Conservation (phyloP, 2,797 vertebrate genomes). For the Steatocranus sp. region DNA sequence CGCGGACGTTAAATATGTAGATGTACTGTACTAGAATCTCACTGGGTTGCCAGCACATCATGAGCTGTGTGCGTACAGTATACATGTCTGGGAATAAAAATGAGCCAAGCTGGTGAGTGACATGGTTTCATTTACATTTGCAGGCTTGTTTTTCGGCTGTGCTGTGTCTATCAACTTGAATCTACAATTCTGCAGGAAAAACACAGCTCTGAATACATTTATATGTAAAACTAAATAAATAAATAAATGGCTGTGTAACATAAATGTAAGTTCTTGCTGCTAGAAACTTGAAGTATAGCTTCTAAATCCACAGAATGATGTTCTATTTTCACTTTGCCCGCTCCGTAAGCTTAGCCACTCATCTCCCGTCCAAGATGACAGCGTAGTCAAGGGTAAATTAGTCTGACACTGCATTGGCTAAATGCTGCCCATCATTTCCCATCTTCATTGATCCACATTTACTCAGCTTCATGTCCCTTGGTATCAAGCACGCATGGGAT, state of each 20-base stretch:
- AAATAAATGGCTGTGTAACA: not conserved
- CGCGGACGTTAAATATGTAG: constrained; percentile 19
- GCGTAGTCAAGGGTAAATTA: constrained; percentile 43
- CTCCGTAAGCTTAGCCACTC: constrained; percentile 37
- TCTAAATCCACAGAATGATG: constrained; percentile 39
- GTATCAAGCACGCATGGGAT: constrained; percentile 19
- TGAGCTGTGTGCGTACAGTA: constrained; percentile 5
- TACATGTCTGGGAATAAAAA: constrained; percentile 15
- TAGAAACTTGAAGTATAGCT: not conserved
- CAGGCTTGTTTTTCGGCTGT: not conserved
- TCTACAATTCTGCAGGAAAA: not conserved
- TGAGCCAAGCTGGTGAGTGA: constrained; percentile 41
- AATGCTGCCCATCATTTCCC: constrained; percentile 33
- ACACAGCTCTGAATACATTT: not conserved
- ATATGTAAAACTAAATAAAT: not conserved
- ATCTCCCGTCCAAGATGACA: constrained; percentile 37
- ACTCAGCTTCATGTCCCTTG: constrained; percentile 17
- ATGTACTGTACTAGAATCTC: constrained; percentile 31
- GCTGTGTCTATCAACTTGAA: not conserved
- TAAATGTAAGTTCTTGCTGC: constrained; percentile 16
- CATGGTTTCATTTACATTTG: constrained; percentile 22
- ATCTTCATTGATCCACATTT: constrained; percentile 6
- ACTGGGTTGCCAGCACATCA: constrained; percentile 26
- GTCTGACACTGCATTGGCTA: constrained; percentile 40
- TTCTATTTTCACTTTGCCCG: constrained; percentile 27